Conservation (phyloP, 2,797 vertebrate species). For the Megalops cyprinoides region DNA sequence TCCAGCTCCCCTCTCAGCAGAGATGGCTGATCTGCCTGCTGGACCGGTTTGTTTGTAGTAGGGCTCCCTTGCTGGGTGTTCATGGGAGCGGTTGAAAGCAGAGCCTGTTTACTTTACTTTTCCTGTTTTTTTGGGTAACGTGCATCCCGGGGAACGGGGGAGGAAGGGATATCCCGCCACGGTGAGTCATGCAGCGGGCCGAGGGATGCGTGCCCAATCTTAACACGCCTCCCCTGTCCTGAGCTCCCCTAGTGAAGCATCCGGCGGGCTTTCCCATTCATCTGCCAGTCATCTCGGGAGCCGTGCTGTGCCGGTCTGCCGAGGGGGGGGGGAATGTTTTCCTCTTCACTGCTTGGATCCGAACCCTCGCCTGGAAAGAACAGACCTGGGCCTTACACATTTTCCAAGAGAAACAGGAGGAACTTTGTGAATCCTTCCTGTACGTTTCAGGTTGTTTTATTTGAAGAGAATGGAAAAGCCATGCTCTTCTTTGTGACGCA, state of each 20-base stretch:
- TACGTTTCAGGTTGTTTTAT: no score
- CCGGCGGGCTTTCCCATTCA: background rate
- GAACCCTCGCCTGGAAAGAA: background rate
- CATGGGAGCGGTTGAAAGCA: background rate
- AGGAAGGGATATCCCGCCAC: background rate
- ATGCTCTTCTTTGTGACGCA: background rate
- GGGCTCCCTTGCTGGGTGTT: no score
- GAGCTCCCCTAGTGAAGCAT: background rate
- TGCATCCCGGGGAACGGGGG: background rate
- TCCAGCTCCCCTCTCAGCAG: background rate
- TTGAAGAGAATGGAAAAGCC: background rate
- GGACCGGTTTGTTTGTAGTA: no score
- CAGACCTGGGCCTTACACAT: background rate
- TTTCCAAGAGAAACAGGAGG: background rate
- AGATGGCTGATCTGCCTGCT: no score
- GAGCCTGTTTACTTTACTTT: constrained; percentile 17
- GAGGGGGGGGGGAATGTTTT: background rate
- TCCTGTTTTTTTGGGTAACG: background rate
- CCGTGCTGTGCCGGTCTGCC: background rate
- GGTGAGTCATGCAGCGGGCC: constrained; percentile 9
- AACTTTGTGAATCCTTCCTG: background rate
- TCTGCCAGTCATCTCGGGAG: background rate
- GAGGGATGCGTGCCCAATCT: no score
- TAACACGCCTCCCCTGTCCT: background rate
- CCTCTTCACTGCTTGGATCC: background rate